phyloP scores from a whole-genome alignment of 1,140 invertebrate genomes.

The Lepidostoma basale region DNA sequence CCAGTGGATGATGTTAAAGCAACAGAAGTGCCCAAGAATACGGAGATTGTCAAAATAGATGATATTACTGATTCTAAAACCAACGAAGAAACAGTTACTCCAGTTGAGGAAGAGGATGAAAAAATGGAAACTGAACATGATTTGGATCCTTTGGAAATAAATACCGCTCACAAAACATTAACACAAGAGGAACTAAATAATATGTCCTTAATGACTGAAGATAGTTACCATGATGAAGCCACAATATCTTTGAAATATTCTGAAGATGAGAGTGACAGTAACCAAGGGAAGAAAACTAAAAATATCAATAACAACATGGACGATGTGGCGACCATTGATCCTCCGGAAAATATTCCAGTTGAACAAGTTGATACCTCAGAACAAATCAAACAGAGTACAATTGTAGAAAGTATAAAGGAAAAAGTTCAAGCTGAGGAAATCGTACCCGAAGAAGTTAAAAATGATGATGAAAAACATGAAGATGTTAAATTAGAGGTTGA shows the following conservation, averaged over 20 bases:
- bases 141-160: neutral
- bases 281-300: neutral
- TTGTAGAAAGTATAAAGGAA: no score
- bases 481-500: no score
- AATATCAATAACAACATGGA: slow-evolving; percentile 1
- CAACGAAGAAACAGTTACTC: neutral
- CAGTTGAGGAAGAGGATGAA: neutral
- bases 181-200: slow-evolving; percentile 26
- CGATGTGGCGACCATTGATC: no score
- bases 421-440: no score
- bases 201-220: slow-evolving; percentile 35
- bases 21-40: neutral
- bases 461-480: no score
- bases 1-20: neutral
- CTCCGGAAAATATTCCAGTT: no score
- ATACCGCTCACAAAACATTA: neutral
- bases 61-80: neutral
- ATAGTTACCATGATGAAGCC: slow-evolving; percentile 10
- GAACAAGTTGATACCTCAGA: no score
- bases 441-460: no score
- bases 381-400: no score
- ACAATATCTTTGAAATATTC: slow-evolving; percentile 20
- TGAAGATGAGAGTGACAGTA: slow-evolving; percentile 18
- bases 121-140: neutral
- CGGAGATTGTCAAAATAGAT: neutral